These are phyloP conservation scores for Pyralis farinalis DNA, from an alignment of 2,888 invertebrate species.

Conservation along the genomic window DNA sequence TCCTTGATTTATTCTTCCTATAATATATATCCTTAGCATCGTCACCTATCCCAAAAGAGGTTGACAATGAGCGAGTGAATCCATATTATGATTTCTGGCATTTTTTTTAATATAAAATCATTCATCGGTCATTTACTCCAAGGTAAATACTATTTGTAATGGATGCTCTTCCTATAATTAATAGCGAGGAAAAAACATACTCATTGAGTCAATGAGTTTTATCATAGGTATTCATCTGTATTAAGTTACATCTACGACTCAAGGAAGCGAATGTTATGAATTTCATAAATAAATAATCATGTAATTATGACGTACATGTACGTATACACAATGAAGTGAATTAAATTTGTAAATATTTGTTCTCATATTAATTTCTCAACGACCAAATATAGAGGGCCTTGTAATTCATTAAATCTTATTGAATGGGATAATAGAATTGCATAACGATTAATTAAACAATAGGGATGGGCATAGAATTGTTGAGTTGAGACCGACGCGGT, in stretches of 20 bases:
- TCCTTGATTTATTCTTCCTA: too few species aligned
- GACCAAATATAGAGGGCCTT: neutral
- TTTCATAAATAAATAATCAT: neutral
- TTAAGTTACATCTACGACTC: neutral
- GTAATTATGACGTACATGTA: neutral
- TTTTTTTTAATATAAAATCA: too few species aligned
- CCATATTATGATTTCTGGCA: too few species aligned
- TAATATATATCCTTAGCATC: too few species aligned
- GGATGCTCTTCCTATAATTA: too few species aligned
- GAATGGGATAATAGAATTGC: slow-evolving; percentile 2
- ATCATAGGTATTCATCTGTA: neutral
- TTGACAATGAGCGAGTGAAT: too few species aligned
- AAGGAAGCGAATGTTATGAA: neutral
- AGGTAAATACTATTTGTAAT: too few species aligned
- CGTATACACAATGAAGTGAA: neutral
- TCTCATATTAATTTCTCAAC: slow-evolving; percentile 3
- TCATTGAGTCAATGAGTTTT: neutral
- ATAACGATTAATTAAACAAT: slow-evolving; percentile 4
- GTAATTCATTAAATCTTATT: slow-evolving; percentile 1
- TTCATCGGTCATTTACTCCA: too few species aligned
- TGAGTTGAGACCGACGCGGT: neutral
- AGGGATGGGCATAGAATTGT: neutral
- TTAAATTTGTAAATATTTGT: neutral
- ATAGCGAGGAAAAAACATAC: neutral
- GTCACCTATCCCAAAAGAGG: too few species aligned